phyloP scores from a whole-genome alignment of 2,797 vertebrate genomes.

The Muraenolepis orangiensis region DNA sequence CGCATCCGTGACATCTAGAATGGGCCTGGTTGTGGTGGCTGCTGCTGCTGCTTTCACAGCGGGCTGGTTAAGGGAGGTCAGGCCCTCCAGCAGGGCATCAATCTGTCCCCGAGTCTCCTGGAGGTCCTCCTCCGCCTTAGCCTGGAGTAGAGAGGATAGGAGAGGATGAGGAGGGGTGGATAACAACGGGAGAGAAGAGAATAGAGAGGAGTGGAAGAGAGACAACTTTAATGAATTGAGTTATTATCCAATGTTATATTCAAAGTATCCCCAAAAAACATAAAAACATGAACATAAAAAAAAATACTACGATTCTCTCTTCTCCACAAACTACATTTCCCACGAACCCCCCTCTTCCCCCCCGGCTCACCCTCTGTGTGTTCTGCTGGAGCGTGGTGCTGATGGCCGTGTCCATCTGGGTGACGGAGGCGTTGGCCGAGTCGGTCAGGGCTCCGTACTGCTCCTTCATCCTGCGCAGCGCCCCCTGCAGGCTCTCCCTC shows the following conservation, averaged over 20 bases:
- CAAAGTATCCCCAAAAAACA: neutral
- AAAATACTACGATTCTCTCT: neutral
- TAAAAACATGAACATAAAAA: neutral
- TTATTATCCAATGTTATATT: neutral
- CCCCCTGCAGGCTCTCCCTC: constrained; percentile 71
- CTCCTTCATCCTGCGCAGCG: constrained; percentile 80
- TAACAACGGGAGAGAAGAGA: neutral
- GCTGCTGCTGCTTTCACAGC: constrained; percentile 13
- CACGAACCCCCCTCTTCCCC: neutral
- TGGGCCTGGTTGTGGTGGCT: neutral
- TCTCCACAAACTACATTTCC: neutral
- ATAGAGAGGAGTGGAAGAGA: too few species aligned
- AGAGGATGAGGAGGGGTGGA: neutral
- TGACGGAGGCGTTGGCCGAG: constrained; percentile 72
- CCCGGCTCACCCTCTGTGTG: constrained; percentile 89
- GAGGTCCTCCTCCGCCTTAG: constrained; percentile 87
- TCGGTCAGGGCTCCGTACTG: constrained; percentile 81
- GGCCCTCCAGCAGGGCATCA: constrained; percentile 75
- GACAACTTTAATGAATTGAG: too few species aligned
- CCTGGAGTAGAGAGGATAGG: constrained; percentile 67
- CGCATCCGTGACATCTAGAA: constrained; percentile 27
- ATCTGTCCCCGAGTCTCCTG: constrained; percentile 87
- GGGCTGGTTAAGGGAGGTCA: constrained; percentile 55
- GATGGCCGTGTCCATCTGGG: constrained; percentile 81
- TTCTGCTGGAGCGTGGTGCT: constrained; percentile 85